Base-by-base conservation (phyloP, 2,888 invertebrate species). In the Nezara viridula region DNA sequence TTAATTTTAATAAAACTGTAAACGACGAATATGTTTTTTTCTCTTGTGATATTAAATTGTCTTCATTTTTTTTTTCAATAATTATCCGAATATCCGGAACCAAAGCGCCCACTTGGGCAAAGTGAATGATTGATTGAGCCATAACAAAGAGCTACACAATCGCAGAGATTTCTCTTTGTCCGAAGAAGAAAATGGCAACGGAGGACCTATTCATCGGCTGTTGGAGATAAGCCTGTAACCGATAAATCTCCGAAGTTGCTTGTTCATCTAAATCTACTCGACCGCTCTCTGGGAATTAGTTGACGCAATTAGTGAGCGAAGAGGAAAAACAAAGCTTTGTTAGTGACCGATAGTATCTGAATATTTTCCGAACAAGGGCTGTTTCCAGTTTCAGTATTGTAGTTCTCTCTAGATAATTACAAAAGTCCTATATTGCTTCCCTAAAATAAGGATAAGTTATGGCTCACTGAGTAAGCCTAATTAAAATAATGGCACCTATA, bases 181-280 rank as follows among this genome's bases (percentile, higher is more conserved):
- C 19, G 66, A 27, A 3, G 37, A 37, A 73, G 66, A 73, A 60
- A 32, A 73, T 73, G 32, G 32, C 66, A 73, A 37, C 19, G 32
- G 66, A 73, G 66, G 66, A 21, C 66, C 81, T 47, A 81, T 81
- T 81, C 81, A 44, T 81, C n/a, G 44, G 81, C 32, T 47, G n/a
- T 81, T 81, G 24, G 40, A 81, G 81, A 81, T 81, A 81, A 81
- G 81, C 81, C n/a, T 14, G 21, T 0, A 47, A 40, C 40, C 81
- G 44, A 81, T 81, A 81, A 81, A 81, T 81, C 81, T 73, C 44
- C 81, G 3, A 81, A 47, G 81, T 81, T 81, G 44, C 81, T 81
- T 81, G 81, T 81, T 81, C 81, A 47, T 81, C 81, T 73, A 73
- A 37, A 73, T 73, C 66, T 37, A 73, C 66, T 73, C 19, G 19